Evolutionary conservation across 2,113 vertebrate genomes (phyloP), one percentile per base, ranked within the genome.

Genomic region (Camelus dromedarius): DNA sequence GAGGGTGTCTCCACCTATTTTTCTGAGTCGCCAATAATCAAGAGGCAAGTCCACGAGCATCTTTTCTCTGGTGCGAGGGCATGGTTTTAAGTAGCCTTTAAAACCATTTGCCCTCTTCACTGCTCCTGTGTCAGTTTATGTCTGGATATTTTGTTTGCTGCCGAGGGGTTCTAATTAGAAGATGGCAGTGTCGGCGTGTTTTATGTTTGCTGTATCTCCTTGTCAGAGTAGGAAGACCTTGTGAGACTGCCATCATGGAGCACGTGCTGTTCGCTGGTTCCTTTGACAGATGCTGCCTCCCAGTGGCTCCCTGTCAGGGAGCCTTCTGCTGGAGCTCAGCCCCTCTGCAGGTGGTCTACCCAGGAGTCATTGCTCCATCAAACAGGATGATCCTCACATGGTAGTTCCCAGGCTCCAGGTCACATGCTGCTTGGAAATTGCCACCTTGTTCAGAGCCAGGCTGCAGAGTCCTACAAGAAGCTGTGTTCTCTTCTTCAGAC

Each of bases 221-320:
- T 94, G 60, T 96, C 93, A 77, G 79, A 28, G 24, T 48, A 14
- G 86, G 32, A 73, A 26, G 64, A 26, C 88, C 91, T 94, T 79
- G 38, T 3, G 94, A 97, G 96, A 95, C 90, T 10, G 1, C 58
- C 60, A 90, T 96, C 96, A 96, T 96, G 81, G 86, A 80, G 52
- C 28, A 50, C 2, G 1, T 90, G 95, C 79, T 97, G 87, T 84
- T 88, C 42, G 70, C 76, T 14, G 3, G 18, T 48, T 95, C 89
- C 77, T 94, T 30, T 73, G 93, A 89, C 88, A 91, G 96, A 82
- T 86, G 94, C 93, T 70, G 30, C 93, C 89, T 96, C 85, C 95
- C 77, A 46, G 56, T 8, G 72, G 72, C 38, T 62, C 30, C 56
- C 56, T 82, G 22, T 50, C 30, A 35, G 48, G 69, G 76, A 89